Percentiles rank a stretch among this genome's conserved stretches.
phyloP scores from a whole-genome alignment of 2,888 invertebrate genomes.

The Amaurobius ferox region DNA sequence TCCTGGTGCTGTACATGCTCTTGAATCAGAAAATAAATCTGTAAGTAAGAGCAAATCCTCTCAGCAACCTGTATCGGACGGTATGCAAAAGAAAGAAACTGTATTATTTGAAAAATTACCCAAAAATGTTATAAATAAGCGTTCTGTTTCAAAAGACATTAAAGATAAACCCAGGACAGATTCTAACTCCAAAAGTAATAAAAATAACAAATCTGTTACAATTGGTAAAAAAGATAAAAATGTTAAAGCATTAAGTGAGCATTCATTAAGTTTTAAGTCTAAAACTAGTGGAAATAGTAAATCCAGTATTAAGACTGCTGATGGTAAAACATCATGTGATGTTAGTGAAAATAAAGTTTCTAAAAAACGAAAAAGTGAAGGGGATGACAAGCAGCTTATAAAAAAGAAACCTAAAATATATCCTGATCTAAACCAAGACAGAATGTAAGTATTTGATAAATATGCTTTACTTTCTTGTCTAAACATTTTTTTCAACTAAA shows the following conservation, averaged over 20 bases:
- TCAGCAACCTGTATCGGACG: conserved; percentile 2
- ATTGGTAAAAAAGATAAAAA: conserved; percentile 28
- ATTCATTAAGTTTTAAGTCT: not conserved
- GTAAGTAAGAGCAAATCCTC: conserved; percentile 1
- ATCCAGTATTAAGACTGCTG: conserved; percentile 31
- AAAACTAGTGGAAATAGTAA: conserved; percentile 36
- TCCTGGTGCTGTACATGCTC: conserved; percentile 18
- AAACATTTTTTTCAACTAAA: no score
- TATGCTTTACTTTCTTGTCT: not conserved
- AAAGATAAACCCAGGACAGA: conserved; percentile 49
- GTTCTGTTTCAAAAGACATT: conserved; percentile 41
- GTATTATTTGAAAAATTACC: not conserved
- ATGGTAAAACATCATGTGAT: conserved; percentile 25
- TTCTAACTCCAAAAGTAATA: conserved; percentile 14
- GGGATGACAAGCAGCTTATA: conserved; percentile 5
- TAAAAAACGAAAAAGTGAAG: conserved; percentile 62
- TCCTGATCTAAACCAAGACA: not conserved
- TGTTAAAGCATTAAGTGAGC: conserved; percentile 23
- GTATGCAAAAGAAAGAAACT: conserved; percentile 31
- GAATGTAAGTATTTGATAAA: not conserved
- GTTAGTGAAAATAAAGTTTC: conserved; percentile 34
- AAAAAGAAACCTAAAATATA: conserved; percentile 48
- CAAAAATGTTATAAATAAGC: conserved; percentile 26
- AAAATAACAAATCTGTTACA: conserved; percentile 25
- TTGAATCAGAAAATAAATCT: conserved; percentile 12